Evolutionary conservation across 2,797 vertebrate genomes (phyloP).

Genomic region (Premnoplex brunnescens): DNA sequence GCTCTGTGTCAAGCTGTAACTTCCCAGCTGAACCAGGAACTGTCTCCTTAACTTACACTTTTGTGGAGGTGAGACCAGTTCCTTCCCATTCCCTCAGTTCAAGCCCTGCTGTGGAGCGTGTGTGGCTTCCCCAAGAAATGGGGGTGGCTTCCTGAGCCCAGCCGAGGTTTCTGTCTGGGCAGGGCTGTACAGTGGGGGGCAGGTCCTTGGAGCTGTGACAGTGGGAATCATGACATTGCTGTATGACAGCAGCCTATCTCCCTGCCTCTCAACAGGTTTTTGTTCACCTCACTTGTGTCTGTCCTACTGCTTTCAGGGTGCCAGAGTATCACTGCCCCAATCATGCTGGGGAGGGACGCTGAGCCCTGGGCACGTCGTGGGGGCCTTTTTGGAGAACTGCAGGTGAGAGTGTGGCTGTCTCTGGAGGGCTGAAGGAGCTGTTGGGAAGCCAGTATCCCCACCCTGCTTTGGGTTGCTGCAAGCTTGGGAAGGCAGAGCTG

Average conservation of each 20-base stretch:
- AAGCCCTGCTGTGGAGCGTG: neutral
- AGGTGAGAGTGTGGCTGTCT: constrained; percentile 66
- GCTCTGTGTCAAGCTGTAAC: neutral
- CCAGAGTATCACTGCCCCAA: constrained; percentile 75
- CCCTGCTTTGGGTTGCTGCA: neutral
- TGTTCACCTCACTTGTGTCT: neutral
- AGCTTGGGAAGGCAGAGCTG: neutral
- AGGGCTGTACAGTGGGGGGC: neutral
- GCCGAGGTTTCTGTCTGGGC: neutral
- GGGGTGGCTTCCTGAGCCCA: neutral
- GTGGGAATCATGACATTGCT: neutral
- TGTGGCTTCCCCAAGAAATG: neutral
- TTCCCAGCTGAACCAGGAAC: neutral
- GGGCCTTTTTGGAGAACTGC: constrained; percentile 85
- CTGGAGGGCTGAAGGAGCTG: neutral
- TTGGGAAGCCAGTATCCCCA: neutral
- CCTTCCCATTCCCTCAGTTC: neutral
- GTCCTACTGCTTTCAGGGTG: constrained; percentile 77
- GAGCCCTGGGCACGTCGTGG: constrained; percentile 86
- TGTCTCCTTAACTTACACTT: neutral
- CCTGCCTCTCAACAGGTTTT: neutral
- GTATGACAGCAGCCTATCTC: neutral
- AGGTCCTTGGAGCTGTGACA: neutral
- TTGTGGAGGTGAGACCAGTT: neutral
- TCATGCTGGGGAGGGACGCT: constrained; percentile 75